Evolutionary conservation across 1,140 invertebrate genomes (phyloP).

Genomic region (Orius insidiosus): DNA sequence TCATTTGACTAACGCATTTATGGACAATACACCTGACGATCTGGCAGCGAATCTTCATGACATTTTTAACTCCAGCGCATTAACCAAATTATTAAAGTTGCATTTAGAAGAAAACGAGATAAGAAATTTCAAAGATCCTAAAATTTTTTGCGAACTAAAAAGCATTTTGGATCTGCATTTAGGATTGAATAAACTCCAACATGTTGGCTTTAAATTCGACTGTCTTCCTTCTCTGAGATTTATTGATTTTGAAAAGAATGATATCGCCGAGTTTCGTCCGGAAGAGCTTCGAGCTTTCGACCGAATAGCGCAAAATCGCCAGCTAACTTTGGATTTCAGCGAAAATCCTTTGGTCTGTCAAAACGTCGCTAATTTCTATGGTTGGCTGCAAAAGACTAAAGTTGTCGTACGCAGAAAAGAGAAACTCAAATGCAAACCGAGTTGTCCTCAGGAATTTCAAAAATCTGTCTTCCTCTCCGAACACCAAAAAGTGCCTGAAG

Average conservation of each 20-base stretch:
- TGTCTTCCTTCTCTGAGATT: slow-evolving; percentile 48
- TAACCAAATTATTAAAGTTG: slow-evolving; percentile 46
- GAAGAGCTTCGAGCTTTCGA: slow-evolving; percentile 41
- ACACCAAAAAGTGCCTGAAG: slow-evolving; percentile 22
- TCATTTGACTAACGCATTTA: slow-evolving; percentile 59
- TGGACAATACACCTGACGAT: slow-evolving; percentile 40
- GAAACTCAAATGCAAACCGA: slow-evolving; percentile 30
- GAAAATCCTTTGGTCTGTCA: slow-evolving; percentile 52
- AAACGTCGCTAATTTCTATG: slow-evolving; percentile 37
- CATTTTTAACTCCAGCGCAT: slow-evolving; percentile 52
- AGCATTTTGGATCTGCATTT: slow-evolving; percentile 48
- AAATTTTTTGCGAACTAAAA: slow-evolving; percentile 52
- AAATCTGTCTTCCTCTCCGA: slow-evolving; percentile 20
- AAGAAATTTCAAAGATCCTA: slow-evolving; percentile 39
- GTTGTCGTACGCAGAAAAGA: slow-evolving; percentile 40
- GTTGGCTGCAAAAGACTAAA: slow-evolving; percentile 43
- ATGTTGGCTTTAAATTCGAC: slow-evolving; percentile 45
- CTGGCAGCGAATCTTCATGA: slow-evolving; percentile 47
- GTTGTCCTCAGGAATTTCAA: neutral
- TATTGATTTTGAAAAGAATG: slow-evolving; percentile 51
- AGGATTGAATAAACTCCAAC: slow-evolving; percentile 24
- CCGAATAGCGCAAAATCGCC: slow-evolving; percentile 31
- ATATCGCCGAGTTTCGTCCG: slow-evolving; percentile 38
- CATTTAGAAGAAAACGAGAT: slow-evolving; percentile 69
- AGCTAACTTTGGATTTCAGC: slow-evolving; percentile 45